Percentiles rank a stretch among this genome's conserved stretches.
phyloP scores from a whole-genome alignment of 2,113 vertebrate species.

The Otis tarda region DNA sequence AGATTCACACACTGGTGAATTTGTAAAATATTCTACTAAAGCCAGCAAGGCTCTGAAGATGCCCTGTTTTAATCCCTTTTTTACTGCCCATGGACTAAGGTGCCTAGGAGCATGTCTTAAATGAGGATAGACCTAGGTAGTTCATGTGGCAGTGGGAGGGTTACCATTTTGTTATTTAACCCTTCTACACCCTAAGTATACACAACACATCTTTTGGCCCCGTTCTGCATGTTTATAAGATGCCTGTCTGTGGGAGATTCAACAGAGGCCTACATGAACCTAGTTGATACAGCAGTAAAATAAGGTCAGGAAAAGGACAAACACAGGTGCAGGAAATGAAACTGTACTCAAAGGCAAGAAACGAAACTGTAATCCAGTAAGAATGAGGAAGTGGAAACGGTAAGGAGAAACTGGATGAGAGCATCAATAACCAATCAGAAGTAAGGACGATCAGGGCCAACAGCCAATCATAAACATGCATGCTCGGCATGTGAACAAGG shows the following conservation, averaged over 20 bases:
- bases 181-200: fast-evolving
- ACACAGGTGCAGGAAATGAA: too few species aligned
- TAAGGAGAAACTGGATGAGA: too few species aligned
- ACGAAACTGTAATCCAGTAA: too few species aligned
- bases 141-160: background rate
- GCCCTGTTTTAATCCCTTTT: background rate
- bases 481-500: too few species aligned
- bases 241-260: background rate
- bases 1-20: background rate
- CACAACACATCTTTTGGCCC: background rate
- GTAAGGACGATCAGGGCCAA: too few species aligned
- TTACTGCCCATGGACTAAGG: background rate
- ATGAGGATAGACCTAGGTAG: background rate
- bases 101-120: background rate
- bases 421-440: too few species aligned
- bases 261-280: too few species aligned
- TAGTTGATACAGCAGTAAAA: too few species aligned
- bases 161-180: background rate
- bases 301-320: too few species aligned
- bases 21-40: background rate
- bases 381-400: too few species aligned
- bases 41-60: background rate
- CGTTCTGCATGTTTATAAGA: background rate
- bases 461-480: too few species aligned
- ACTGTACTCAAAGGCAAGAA: too few species aligned